Evolutionary conservation across 1,140 invertebrate species (phyloP).

Genomic region (Homarus americanus): DNA sequence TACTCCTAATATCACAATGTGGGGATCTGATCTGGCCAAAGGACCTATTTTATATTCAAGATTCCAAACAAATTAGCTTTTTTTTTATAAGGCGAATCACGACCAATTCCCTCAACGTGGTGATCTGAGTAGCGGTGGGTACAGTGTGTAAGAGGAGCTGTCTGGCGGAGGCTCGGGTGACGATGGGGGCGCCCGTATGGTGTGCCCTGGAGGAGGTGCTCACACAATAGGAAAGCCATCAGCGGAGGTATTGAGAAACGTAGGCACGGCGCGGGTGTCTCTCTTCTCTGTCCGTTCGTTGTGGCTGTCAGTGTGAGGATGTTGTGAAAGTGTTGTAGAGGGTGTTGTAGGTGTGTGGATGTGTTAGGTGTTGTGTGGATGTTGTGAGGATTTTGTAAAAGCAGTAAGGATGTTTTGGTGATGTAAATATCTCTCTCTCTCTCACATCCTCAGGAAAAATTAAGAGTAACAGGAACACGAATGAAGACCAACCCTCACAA

Average conservation of each 20-base stretch:
- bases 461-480: no score
- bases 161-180: slow-evolving; percentile 38
- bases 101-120: no score
- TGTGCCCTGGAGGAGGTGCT: neutral
- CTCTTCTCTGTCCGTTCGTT: neutral
- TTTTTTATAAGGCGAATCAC: no score
- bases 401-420: no score
- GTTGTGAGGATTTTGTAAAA: neutral
- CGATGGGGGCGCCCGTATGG: slow-evolving; percentile 32
- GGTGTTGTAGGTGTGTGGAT: neutral
- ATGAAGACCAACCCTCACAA: neutral
- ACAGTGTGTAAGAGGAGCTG: neutral
- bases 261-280: neutral
- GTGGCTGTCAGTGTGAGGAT: neutral
- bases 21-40: no score
- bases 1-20: no score
- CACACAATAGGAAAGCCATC: neutral
- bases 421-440: no score
- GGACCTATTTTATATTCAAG: no score
- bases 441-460: no score
- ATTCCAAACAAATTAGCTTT: no score
- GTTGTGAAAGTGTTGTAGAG: no score
- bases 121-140: no score
- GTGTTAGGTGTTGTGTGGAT: neutral
- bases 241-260: neutral